Evolutionary conservation across 2,113 vertebrate species (phyloP), one percentile per base, ranked within the genome.

Genomic region (Thinocorus orbignyianus): DNA sequence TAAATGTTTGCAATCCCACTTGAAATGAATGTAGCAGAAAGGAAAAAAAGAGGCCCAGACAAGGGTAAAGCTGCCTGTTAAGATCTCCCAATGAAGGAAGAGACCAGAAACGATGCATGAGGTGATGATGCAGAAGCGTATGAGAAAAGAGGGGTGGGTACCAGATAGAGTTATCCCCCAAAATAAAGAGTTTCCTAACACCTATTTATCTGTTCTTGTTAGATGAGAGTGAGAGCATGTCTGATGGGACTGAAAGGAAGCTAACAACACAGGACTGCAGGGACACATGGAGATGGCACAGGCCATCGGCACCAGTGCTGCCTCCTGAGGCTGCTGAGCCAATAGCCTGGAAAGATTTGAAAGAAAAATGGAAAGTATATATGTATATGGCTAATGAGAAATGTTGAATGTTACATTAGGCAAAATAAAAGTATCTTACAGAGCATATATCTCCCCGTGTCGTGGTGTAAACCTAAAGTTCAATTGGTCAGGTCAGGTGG

Each of bases 211-310:
- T 48, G n/a, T 42, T 60, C 66, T 64, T 19, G 18, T 14, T 37
- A n/a, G 1, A 3, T 0, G 2, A 69, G 37, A 72, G 35, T 1
- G 10, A 77, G 28, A 28, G 33, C 35, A 51, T 35, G 69, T 17
- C 11, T 17, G 73, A 26, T 54, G 54, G 49, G 37, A 37, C 70
- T 20, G 37, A 23, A 35, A 44, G 86, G 51, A 1, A 3, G 37
- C 62, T 60, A 37, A 30, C 37, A 13, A 46, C 65, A 62, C 37
- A 4, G 0, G 8, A 66, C 48, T 48, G 55, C 42, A 42, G 49
- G 65, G 72, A 48, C 0, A 1, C n/a, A 44, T 1, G 23, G 57
- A 49, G 28, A 28, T 0, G 3, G 55, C 80, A 28, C 20, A 12
- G 31, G 24, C 24, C 35, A 35, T 16, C 13, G 1, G 62, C 68